Evolutionary conservation across 2,797 vertebrate genomes (phyloP).

Genomic region (Rhyacichthys aspro): DNA sequence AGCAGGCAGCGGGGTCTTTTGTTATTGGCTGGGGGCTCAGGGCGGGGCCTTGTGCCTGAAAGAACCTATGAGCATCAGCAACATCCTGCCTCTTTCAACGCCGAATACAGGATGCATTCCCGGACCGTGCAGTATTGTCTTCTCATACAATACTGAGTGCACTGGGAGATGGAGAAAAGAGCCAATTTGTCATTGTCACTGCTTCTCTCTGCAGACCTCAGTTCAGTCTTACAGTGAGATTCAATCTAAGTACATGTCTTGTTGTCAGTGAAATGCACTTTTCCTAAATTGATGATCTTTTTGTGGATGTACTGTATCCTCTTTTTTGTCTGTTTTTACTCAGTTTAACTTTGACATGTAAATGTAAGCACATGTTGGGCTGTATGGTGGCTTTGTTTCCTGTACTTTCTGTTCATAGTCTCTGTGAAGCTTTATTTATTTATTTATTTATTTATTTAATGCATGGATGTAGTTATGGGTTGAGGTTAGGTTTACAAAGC

Average conservation of each 20-base stretch:
- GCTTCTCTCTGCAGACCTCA: slow-evolving; percentile 9
- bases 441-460: no score
- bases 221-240: slow-evolving; percentile 12
- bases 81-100: slow-evolving; percentile 68
- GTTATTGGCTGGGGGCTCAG: slow-evolving; percentile 59
- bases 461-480: no score
- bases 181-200: slow-evolving; percentile 36
- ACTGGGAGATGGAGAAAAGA: slow-evolving; percentile 25
- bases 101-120: slow-evolving; percentile 58
- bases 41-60: slow-evolving; percentile 63
- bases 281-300: background rate
- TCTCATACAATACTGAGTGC: slow-evolving; percentile 44
- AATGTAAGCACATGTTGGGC: no score
- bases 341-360: background rate
- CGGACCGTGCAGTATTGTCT: slow-evolving; percentile 59
- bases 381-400: background rate
- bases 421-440: no score
- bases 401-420: background rate
- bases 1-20: slow-evolving; percentile 63
- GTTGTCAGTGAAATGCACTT: slow-evolving; percentile 13
- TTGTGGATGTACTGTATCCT: background rate
- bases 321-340: background rate
- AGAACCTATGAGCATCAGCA: slow-evolving; percentile 78
- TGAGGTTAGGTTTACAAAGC: no score
- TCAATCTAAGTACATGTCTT: background rate